Conservation (phyloP, 2,113 vertebrate species). For the Phrynocephalus versicolor region DNA sequence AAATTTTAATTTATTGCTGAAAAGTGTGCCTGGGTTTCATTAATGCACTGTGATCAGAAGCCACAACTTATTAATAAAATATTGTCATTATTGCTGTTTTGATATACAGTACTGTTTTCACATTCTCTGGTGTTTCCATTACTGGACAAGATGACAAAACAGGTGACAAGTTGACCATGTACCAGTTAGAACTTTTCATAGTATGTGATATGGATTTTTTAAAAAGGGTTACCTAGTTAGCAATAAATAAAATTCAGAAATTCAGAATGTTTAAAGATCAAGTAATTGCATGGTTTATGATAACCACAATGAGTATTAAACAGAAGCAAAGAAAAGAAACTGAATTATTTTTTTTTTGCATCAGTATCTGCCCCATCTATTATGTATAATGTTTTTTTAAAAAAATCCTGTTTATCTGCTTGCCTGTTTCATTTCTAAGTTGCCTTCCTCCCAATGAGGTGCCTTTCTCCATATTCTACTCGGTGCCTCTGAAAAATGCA, state of each 20-base stretch:
- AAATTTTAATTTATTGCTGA: constrained; percentile 23
- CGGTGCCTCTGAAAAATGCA: no score
- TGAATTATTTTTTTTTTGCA: background rate
- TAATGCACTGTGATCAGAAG: constrained; percentile 32
- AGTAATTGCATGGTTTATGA: background rate
- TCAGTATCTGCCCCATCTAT: background rate
- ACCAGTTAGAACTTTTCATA: background rate
- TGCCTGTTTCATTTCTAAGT: no score
- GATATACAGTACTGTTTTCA: background rate
- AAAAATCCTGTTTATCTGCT: no score
- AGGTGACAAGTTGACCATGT: background rate
- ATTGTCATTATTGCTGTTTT: constrained; percentile 1
- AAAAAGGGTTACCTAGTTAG: background rate
- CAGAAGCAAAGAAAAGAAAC: background rate
- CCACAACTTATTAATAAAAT: constrained; percentile 27
- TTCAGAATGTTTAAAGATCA: background rate
- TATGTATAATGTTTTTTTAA: no score
- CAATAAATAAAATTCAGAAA: background rate
- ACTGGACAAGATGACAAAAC: no score
- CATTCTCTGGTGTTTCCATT: background rate
- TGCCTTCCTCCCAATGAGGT: no score
- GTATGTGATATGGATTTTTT: background rate
- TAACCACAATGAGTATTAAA: background rate
- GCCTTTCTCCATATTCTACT: no score
- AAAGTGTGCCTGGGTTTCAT: constrained; percentile 29